Conservation (phyloP, 2,888 invertebrate species). For the Trisateles emortualis region DNA sequence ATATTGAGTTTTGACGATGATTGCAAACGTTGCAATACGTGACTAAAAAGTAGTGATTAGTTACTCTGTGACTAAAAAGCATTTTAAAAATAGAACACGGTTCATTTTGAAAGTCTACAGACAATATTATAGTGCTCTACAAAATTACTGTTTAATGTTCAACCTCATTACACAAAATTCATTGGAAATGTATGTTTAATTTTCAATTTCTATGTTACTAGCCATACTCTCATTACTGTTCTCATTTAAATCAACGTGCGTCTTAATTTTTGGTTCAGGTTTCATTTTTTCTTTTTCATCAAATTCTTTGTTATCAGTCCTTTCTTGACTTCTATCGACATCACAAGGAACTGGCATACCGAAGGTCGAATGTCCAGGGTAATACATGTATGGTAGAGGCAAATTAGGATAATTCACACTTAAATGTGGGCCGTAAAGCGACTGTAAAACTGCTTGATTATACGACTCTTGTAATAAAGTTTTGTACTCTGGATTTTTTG, state of each 20-base stretch:
- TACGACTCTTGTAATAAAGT: slow-evolving; percentile 81
- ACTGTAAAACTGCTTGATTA: slow-evolving; percentile 82
- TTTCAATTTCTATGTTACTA: slow-evolving; percentile 84
- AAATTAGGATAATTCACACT: slow-evolving; percentile 79
- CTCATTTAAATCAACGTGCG: slow-evolving; percentile 70
- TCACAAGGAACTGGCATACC: slow-evolving; percentile 74
- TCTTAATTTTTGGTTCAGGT: slow-evolving; percentile 60
- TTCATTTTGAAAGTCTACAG: slow-evolving; percentile 28
- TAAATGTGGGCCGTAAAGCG: slow-evolving; percentile 80
- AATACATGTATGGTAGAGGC: slow-evolving; percentile 82
- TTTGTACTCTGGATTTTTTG: slow-evolving; percentile 82
- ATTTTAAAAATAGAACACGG: slow-evolving; percentile 26
- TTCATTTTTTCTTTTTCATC: slow-evolving; percentile 68
- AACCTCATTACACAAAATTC: slow-evolving; percentile 17
- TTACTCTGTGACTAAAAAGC: slow-evolving; percentile 7
- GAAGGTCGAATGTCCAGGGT: slow-evolving; percentile 77
- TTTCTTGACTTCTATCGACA: slow-evolving; percentile 70
- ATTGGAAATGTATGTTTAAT: slow-evolving; percentile 53
- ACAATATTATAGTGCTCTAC: slow-evolving; percentile 26
- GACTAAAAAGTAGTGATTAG: slow-evolving; percentile 4
- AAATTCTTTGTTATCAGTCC: slow-evolving; percentile 56
- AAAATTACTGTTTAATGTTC: slow-evolving; percentile 25
- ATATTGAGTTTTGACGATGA: no score
- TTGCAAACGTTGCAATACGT: no score
- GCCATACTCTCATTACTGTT: slow-evolving; percentile 84